Percentiles rank a stretch among this genome's conserved stretches.
Conservation (phyloP, 2,888 invertebrate genomes). For the Epirrita christyi region DNA sequence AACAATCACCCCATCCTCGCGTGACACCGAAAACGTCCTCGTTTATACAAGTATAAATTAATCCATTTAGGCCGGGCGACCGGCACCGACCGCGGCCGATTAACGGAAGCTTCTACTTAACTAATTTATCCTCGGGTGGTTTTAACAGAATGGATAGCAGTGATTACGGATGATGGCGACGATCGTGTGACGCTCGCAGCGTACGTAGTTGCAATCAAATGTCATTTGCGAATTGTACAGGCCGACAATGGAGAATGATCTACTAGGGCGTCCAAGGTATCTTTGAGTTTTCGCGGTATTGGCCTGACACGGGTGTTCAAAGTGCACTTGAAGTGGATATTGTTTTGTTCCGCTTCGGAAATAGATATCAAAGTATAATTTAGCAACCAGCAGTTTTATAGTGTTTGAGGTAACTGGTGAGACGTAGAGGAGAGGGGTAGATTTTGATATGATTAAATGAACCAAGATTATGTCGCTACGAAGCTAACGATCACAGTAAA, state of each 20-base stretch:
- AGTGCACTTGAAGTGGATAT: background rate
- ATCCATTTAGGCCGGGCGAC: constrained; percentile 83
- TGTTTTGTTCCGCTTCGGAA: background rate
- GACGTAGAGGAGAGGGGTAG: background rate
- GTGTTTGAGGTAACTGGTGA: background rate
- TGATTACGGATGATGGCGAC: constrained; percentile 77
- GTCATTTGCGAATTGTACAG: constrained; percentile 48
- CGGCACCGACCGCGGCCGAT: constrained; percentile 80
- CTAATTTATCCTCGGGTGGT: constrained; percentile 85
- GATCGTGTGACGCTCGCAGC: constrained; percentile 69
- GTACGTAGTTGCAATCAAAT: constrained; percentile 54
- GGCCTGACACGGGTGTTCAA: background rate
- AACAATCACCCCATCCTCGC: constrained; percentile 83
- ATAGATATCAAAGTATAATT: background rate
- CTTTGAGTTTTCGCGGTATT: constrained; percentile 4
- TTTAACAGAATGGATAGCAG: constrained; percentile 86
- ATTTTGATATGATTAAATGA: too few species aligned
- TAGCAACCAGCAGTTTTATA: background rate
- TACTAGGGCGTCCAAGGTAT: constrained; percentile 13
- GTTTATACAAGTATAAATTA: constrained; percentile 84
- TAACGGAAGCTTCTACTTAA: constrained; percentile 86
- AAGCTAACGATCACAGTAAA: background rate
- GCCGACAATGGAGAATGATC: constrained; percentile 16
- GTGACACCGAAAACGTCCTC: constrained; percentile 84
- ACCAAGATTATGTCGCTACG: background rate